Evolutionary conservation across 2,888 invertebrate species (phyloP).

Genomic region (Monopis laevigella): DNA sequence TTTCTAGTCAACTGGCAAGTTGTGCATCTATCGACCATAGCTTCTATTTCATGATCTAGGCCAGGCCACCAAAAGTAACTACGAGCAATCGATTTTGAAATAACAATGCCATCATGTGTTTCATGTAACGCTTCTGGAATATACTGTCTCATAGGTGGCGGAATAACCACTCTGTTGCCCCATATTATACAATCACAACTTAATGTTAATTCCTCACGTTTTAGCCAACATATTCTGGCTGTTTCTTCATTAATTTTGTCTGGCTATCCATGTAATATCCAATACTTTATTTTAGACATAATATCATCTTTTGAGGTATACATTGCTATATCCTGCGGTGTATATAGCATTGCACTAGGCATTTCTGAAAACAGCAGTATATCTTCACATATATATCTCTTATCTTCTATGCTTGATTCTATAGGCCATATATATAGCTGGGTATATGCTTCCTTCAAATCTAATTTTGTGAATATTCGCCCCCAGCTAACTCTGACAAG

Average conservation of each 20-base stretch:
- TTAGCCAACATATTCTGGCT: background rate
- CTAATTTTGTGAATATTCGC: too few species aligned
- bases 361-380: constrained; percentile 18
- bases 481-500: too few species aligned
- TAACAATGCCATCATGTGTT: background rate
- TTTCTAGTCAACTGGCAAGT: background rate
- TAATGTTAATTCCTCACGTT: background rate
- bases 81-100: background rate
- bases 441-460: too few species aligned
- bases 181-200: background rate
- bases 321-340: constrained; percentile 13
- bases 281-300: constrained; percentile 15
- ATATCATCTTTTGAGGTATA: constrained; percentile 14
- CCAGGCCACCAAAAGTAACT: constrained; percentile 7
- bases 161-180: background rate
- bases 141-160: background rate
- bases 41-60: constrained; percentile 1
- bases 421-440: too few species aligned
- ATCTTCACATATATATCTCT: constrained; percentile 15
- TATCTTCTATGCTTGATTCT: too few species aligned
- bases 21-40: background rate
- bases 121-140: background rate
- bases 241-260: background rate
- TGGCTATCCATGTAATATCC: constrained; percentile 19
- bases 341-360: constrained; percentile 15